Base-by-base conservation (phyloP, 2,888 invertebrate genomes). In the Drosophila yooni region DNA sequence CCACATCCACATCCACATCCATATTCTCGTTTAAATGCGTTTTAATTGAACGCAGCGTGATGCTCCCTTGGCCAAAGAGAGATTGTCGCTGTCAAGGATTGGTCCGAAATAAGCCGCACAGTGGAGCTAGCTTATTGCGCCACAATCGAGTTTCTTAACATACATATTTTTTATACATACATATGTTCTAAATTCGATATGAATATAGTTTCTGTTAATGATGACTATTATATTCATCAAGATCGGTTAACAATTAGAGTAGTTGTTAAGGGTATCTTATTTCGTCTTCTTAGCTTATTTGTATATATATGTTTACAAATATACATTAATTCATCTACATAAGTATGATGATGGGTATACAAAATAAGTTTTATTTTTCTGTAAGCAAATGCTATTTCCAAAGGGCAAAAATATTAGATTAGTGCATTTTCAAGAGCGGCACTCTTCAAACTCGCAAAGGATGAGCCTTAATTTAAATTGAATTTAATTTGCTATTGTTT, bases 31-130 rank as follows among this genome's bases (percentile, higher is more conserved):
- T 91, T 91, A 88, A 91, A 91, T 89, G 84, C 88, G 79, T 82
- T 91, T 91, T 91, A 91, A 91, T 91, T 91, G 91, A 76, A 74
- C 88, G 60, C 87, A 81, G 87, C 87, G 58, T 73, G 87, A 65
- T 50, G 64, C 74, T 57, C 53, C 38, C 34, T 46, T 40, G 51
- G 53, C 57, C 56, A 48, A 46, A 27, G 27, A 54, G 50, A 52
- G 64, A 57, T 64, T 72, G 36, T 52, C 46, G 29, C 33, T 25
- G 46, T 13, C 25, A 61, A 33, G 48, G 48, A 48, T 48, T 50
- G 46, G 25, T 13, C 18, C 18, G 11, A 40, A 34, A n/a, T 34
- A 31, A 57, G 31, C 8, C 18, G 51, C 31, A 25, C 46, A 46
- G 50, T 53, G 56, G 36, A 27, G 57, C 31, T 25, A 31, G 29